phyloP scores from a whole-genome alignment of 2,888 invertebrate genomes.

The Cosmopolites sordidus region DNA sequence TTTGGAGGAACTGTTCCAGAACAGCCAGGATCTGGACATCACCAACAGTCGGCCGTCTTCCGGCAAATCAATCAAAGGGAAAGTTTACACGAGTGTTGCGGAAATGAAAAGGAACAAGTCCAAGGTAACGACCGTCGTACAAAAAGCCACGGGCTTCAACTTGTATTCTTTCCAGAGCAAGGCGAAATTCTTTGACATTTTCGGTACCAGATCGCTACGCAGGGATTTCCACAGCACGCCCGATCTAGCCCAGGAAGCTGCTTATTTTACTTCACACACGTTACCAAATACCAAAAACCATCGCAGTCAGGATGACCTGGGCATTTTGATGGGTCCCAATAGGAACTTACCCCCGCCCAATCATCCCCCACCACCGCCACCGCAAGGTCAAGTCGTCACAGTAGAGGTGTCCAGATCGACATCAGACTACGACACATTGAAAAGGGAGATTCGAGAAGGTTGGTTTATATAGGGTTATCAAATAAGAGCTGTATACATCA shows the following conservation, averaged over 20 bases:
- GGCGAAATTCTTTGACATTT: constrained; percentile 49
- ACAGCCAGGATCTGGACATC: constrained; percentile 56
- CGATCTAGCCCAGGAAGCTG: constrained; percentile 59
- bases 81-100: constrained; percentile 89
- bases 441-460: constrained; percentile 43
- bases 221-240: constrained; percentile 89
- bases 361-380: constrained; percentile 74
- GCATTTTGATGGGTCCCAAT: constrained; percentile 36
- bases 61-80: constrained; percentile 53
- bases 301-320: constrained; percentile 69
- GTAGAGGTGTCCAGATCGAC: constrained; percentile 56
- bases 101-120: constrained; percentile 88
- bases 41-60: neutral
- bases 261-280: constrained; percentile 28
- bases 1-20: constrained; percentile 87
- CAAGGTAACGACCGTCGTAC: constrained; percentile 59
- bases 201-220: constrained; percentile 55
- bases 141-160: too few species aligned
- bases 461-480: neutral
- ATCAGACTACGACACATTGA: constrained; percentile 42
- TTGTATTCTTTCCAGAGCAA: constrained; percentile 13
- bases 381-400: constrained; percentile 64
- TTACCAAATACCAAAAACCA: constrained; percentile 50
- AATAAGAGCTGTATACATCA: too few species aligned
- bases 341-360: constrained; percentile 68